A percentile compares a stretch with the other conserved stretches of the same genome.
Evolutionary conservation across 2,113 vertebrate genomes (phyloP).

Genomic region (Numida meleagris): DNA sequence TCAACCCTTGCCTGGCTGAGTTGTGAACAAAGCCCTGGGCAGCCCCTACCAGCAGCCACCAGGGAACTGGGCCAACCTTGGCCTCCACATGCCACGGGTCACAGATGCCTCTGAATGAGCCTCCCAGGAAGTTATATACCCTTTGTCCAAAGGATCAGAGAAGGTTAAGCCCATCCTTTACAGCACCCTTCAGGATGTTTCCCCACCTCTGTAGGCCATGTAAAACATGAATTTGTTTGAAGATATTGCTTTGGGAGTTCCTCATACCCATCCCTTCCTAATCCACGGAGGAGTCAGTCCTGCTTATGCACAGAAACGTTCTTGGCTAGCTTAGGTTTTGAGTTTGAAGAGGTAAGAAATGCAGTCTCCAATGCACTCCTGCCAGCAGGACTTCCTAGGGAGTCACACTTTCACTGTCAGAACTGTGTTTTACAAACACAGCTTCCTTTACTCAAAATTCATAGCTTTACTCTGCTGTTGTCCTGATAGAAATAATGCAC

Average conservation of each 20-base stretch:
- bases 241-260: neutral
- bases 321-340: neutral
- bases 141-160: neutral
- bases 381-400: neutral
- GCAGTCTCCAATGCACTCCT: neutral
- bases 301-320: rapidly evolving
- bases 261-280: neutral
- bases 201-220: neutral
- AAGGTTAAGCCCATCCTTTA: neutral
- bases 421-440: neutral
- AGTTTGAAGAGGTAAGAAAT: neutral
- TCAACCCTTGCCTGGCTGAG: neutral
- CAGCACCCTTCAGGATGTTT: neutral
- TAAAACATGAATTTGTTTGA: neutral
- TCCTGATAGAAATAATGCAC: neutral
- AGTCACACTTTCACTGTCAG: neutral
- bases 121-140: neutral
- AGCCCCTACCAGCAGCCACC: neutral
- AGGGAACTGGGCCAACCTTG: rapidly evolving
- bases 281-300: neutral
- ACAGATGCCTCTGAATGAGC: neutral
- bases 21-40: neutral
- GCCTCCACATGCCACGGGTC: neutral
- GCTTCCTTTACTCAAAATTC: neutral
- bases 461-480: neutral